A percentile compares a stretch with the other conserved stretches of the same genome.
Conservation (phyloP, 2,888 invertebrate genomes). For the Rhagium mordax region DNA sequence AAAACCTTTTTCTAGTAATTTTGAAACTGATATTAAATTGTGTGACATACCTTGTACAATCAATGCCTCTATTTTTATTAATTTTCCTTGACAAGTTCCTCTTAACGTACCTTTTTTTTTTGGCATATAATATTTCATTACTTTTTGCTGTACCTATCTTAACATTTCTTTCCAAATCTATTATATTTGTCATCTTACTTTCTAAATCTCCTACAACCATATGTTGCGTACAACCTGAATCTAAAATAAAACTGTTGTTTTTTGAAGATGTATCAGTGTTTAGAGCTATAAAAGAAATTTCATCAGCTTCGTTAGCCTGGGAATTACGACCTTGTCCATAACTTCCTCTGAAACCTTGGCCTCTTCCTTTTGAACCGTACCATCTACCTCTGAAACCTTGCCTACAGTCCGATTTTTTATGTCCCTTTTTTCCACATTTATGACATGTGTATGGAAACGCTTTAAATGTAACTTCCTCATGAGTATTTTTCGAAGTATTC, state of each 20-base stretch:
- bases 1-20: neutral
- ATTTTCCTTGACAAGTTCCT: neutral
- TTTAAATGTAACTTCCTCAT: slow-evolving; percentile 27
- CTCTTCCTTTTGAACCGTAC: neutral
- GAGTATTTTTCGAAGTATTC: neutral
- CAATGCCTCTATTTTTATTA: neutral
- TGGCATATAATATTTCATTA: neutral
- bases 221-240: neutral
- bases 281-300: too few relatives aligned
- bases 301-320: neutral
- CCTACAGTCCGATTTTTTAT: slow-evolving; percentile 26
- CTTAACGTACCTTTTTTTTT: neutral
- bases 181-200: neutral
- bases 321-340: too few relatives aligned
- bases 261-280: too few relatives aligned
- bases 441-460: slow-evolving; percentile 26
- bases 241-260: slow-evolving; percentile 7
- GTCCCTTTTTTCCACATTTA: slow-evolving; percentile 41
- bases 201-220: neutral
- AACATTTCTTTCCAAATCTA: neutral
- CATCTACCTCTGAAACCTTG: neutral
- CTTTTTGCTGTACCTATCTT: neutral
- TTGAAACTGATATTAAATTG: neutral
- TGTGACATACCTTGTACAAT: neutral
- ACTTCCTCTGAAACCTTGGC: neutral